These are phyloP conservation scores for Caenorhabditis macrosperma DNA, from an alignment of 2,888 invertebrate genomes.

Conservation along the genomic window DNA sequence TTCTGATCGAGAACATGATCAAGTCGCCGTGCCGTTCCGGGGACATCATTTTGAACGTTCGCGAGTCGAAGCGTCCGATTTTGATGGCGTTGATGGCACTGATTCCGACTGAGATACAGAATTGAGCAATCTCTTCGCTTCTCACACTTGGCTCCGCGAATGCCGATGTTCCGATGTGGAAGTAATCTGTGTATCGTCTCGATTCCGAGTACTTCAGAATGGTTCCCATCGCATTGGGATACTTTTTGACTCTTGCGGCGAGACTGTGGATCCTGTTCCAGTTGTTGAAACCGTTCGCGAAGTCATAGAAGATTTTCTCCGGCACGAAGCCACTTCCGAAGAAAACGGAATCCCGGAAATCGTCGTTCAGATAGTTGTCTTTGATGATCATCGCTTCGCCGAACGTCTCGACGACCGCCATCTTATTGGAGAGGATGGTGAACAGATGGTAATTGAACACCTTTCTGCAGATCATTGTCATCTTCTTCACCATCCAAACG, in stretches of 20 bases:
- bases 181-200: background rate
- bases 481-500: slow-evolving; percentile 11
- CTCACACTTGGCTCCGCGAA: background rate
- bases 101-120: slow-evolving; percentile 12
- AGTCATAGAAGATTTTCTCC: background rate
- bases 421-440: slow-evolving; percentile 3
- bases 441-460: background rate
- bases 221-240: slow-evolving; percentile 13
- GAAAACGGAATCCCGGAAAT: background rate
- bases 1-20: slow-evolving; percentile 6
- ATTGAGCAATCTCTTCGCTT: background rate
- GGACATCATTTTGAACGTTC: background rate
- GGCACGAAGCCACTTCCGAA: slow-evolving; percentile 18
- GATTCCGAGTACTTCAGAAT: background rate
- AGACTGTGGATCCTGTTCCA: background rate
- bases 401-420: background rate
- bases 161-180: background rate
- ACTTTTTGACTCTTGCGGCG: background rate
- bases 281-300: background rate
- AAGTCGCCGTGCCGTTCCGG: background rate
- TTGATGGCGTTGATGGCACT: background rate
- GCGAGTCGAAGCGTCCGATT: slow-evolving; percentile 9
- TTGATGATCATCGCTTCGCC: background rate
- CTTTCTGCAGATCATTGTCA: background rate
- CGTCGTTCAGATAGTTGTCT: background rate